Evolutionary conservation across 1,140 invertebrate genomes (phyloP), one percentile per base, ranked within the genome.

Genomic region (Drosophila sp.): DNA sequence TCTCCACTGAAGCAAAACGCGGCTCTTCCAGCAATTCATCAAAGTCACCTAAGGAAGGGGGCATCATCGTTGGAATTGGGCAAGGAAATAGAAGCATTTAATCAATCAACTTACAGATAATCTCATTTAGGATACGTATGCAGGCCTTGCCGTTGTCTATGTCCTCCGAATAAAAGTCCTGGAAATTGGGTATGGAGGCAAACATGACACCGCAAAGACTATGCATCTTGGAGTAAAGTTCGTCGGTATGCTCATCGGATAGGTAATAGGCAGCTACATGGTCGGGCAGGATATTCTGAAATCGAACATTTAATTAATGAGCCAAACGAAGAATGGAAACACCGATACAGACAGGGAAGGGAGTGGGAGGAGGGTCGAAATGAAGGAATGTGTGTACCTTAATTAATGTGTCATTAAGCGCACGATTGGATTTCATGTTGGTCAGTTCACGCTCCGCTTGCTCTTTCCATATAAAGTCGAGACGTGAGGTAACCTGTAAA

Each of bases 151-250:
- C 99, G 91, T 98, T 97, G 92, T 98, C 98, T 54, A 98, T 96
- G 92, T 98, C 98, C 93, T 99, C 98, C 1, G 98, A 98, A 94
- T 99, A 99, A 92, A 99, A 99, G 91, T 99, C 98, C 38, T 98
- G 98, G 92, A 99, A 99, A 93, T 99, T 99, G 2, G 98, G 98
- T 71, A 99, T 99, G 44, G 97, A 98, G 6, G 98, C 98, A 92
- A 99, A 99, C 95, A 99, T 96, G 0, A 99, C 98, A 1, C 97
- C 98, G 32, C 99, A 98, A 92, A 97, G 96, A 71, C 97, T 95
- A 60, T 98, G 96, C 73, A 96, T 96, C 90, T 99, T 97, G 10
- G 98, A 98, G 92, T 99, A 99, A 27, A 99, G 93, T 92, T 99
- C 98, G 94, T 80, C 95, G 93, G 86, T 95, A 94, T 85, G 90